Base-by-base conservation (phyloP, 2,113 vertebrate genomes). In the Cathartes aura region DNA sequence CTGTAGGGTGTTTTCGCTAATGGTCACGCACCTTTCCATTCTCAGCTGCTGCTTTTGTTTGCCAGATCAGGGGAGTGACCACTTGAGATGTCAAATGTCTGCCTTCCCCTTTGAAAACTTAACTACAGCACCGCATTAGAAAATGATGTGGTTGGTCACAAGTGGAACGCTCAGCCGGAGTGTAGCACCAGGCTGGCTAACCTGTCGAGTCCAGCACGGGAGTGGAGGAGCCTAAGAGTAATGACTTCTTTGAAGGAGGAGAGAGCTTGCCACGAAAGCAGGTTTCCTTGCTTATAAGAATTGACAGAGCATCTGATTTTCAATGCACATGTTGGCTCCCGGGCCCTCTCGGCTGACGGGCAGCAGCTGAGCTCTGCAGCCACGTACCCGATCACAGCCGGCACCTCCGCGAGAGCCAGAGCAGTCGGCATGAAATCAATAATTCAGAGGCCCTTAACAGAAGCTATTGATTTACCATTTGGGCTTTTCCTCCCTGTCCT, bases 141-240 rank as follows among this genome's bases (percentile, higher is more conserved):
- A 5, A 8, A 5, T 2, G 5, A 2, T 4, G 1, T 4, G 40
- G 23, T 11, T 1, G 32, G n/a, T 32, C 32, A 3, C 40, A 7
- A 4, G 17, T 1, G 11, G 64, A 29, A 29, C 1, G 7, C 50
- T 38, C 6, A 12, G 73, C 50, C 3, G 1, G 29, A 32, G 30
- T 5, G 1, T 5, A 3, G 60, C n/a, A 1, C 38, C 8, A 0
- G 27, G 40, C 63, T 60, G 76, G 43, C 34, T 6, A 2, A 42
- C 26, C 26, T 15, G 6, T 6, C 13, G 2, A 36, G 30, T 40
- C 20, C n/a, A 22, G 22, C 4, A 0, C 3, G 4, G 70, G 36
- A 20, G 27, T 1, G 6, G 40, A 45, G 52, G n/a, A 83, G 30
- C 53, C 36, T 3, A 18, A 22, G 12, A 71, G 32, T 18, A 18